Evolutionary conservation across 2,113 vertebrate genomes (phyloP), one percentile per base, ranked within the genome.

Genomic region (Cryptomyrus ogoouensis): DNA sequence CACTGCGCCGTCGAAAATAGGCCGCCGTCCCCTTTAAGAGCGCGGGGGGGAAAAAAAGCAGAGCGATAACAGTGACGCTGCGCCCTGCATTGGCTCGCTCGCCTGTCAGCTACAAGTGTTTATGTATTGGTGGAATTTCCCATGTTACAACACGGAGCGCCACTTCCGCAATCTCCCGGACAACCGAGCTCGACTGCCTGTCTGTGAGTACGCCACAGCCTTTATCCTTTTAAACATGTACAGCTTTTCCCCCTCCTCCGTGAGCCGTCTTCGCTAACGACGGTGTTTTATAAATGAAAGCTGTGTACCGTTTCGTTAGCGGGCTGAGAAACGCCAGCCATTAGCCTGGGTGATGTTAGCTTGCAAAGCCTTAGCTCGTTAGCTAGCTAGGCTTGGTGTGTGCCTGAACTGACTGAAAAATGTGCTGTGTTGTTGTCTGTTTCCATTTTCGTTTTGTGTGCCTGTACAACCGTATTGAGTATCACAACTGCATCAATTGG

Each of bases 81-180:
- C 49, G 77, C 50, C 49, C 24, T 31, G 6, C n/a, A 95, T 95
- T 96, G 95, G 95, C 39, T 80, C 7, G 21, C 3, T 0, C 1
- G 0, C 12, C 84, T 91, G 94, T 94, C 94, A 95, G 50, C 91
- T 93, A 91, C 13, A 86, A 93, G 94, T 96, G 95, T 96, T 96
- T 96, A 96, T 94, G 94, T 95, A 91, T 93, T 93, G 94, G 93
- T 95, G 96, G 96, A 96, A 96, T 96, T 96, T 96, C 96, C 96
- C 96, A 93, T 92, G 93, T 95, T 95, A 94, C 94, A 92, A 92
- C 93, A 92, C 56, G 91, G 91, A 94, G 52, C 88, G 39, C 94
- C 94, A 96, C 96, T 96, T 96, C 96, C 96, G 96, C 94, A 95
- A 92, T 93, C 94, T 93, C 93, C 92, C 93, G 91, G 89, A 89